phyloP scores from a whole-genome alignment of 1,140 invertebrate species.

The Chionoecetes opilio region DNA sequence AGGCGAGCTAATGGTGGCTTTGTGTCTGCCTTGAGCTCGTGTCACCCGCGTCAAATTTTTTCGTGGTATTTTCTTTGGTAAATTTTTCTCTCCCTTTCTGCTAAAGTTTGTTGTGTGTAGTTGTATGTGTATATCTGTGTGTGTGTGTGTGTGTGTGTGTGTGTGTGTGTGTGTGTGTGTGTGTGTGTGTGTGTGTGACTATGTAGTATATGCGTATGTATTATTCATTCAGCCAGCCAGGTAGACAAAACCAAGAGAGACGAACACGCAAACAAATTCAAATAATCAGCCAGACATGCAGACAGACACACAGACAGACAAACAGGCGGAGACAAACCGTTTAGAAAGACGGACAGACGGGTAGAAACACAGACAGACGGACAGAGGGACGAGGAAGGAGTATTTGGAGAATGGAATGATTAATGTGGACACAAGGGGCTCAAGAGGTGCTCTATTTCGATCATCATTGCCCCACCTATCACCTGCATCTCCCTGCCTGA shows the following conservation, averaged over 20 bases:
- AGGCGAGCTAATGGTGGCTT: slow-evolving; percentile 54
- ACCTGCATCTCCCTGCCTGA: neutral
- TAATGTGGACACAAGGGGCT: neutral
- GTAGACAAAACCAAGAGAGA: neutral
- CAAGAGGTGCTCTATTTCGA: neutral
- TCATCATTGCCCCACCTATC: neutral
- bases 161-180: slow-evolving; percentile 22
- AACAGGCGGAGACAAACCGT: too few relatives aligned
- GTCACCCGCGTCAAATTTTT: slow-evolving; percentile 51
- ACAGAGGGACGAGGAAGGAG: neutral
- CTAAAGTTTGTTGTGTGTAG: too few relatives aligned
- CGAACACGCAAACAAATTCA: neutral
- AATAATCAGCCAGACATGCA: neutral
- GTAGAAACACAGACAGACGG: neutral
- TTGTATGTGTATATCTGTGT: neutral
- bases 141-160: slow-evolving; percentile 36
- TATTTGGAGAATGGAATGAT: slow-evolving; percentile 11
- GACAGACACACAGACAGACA: neutral
- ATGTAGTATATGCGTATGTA: neutral
- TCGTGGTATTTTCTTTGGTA: neutral
- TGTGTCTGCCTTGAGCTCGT: slow-evolving; percentile 20
- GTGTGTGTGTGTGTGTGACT: neutral
- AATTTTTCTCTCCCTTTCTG: neutral
- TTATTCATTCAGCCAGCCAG: neutral
- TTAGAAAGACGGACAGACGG: neutral